These are phyloP conservation scores for Raphicerus campestris DNA, from an alignment of 2,113 vertebrate species.

Conservation along the genomic window DNA sequence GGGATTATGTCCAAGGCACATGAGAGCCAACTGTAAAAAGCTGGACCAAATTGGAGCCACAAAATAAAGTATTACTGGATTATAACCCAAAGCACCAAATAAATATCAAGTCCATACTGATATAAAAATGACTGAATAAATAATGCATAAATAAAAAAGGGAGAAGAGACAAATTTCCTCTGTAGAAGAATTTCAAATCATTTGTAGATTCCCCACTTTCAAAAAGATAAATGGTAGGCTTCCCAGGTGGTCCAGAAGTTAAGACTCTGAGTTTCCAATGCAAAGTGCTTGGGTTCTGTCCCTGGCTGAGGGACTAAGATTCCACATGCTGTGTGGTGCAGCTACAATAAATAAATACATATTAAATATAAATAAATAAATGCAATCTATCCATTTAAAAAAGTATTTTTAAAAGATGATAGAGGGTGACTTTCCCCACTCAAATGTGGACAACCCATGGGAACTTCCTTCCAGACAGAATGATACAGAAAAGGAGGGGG, in stretches of 20 bases:
- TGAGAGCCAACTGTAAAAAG: background rate
- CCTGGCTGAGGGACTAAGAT: background rate
- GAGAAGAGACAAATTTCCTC: background rate
- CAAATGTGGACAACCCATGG: rapidly evolving
- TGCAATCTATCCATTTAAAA: background rate
- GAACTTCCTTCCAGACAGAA: background rate
- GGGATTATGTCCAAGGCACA: no score
- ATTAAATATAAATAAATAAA: background rate
- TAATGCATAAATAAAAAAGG: background rate
- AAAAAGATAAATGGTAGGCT: background rate
- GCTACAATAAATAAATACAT: background rate
- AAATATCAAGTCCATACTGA: background rate
- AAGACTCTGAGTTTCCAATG: background rate
- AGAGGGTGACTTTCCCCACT: background rate
- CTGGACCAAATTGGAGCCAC: background rate
- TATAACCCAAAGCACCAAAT: background rate
- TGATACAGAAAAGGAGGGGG: rapidly evolving
- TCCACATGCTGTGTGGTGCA: background rate
- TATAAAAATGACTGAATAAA: background rate
- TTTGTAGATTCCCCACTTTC: background rate
- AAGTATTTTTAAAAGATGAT: background rate
- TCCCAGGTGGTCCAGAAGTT: background rate
- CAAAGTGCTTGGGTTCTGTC: background rate
- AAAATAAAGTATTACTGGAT: background rate
- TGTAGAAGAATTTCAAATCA: background rate